phyloP scores from a whole-genome alignment of 2,797 vertebrate species.

The Bucorvus abyssinicus region DNA sequence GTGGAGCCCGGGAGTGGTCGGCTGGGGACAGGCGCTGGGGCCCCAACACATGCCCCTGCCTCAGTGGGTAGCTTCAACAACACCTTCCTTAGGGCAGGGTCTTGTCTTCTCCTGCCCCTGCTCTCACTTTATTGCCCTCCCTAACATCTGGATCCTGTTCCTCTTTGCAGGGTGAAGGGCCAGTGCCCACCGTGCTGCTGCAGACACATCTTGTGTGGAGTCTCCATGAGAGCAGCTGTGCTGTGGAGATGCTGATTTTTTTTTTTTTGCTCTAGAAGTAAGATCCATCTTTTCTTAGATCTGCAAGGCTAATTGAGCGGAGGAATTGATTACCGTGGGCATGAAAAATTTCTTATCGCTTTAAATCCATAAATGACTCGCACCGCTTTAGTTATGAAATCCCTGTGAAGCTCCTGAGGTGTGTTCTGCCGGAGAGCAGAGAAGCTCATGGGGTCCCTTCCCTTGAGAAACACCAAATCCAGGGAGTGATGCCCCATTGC shows the following conservation, averaged over 20 bases:
- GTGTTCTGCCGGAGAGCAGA: background rate
- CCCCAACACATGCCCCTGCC: background rate
- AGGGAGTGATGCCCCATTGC: background rate
- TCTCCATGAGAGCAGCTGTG: fast-evolving
- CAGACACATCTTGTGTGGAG: background rate
- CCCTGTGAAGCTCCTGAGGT: background rate
- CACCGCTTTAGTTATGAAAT: background rate
- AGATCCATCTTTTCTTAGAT: background rate
- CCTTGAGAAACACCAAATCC: background rate
- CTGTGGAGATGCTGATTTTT: background rate
- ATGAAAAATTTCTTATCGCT: background rate
- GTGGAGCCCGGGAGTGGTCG: background rate
- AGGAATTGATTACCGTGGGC: conserved; percentile 7
- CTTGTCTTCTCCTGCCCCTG: background rate
- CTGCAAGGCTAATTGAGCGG: background rate
- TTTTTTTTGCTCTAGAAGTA: background rate
- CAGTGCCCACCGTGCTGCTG: background rate
- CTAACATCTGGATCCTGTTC: background rate
- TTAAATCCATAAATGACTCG: background rate
- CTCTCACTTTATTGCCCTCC: background rate
- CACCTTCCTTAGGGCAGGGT: background rate
- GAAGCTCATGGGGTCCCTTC: background rate
- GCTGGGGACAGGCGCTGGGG: background rate
- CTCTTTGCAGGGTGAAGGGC: background rate
- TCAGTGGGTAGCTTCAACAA: background rate